Percentiles rank a stretch among this genome's conserved stretches.
These are phyloP conservation scores for Trilocha varians DNA, from an alignment of 2,888 invertebrate genomes.

Conservation along the genomic window DNA sequence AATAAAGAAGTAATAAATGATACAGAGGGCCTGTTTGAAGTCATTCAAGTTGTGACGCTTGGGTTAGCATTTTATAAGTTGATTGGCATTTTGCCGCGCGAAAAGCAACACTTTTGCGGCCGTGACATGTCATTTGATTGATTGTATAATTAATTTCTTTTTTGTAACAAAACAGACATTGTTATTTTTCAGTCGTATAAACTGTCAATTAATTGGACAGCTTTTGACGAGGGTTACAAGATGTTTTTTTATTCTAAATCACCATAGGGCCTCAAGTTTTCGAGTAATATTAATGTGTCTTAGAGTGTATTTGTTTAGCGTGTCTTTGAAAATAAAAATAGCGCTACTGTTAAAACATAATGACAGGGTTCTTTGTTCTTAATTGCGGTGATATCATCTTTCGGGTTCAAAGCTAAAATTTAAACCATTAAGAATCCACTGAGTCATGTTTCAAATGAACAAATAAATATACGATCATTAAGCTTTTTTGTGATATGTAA, in stretches of 20 bases:
- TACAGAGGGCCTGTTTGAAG: not conserved
- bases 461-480: not conserved
- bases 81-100: conserved; percentile 67
- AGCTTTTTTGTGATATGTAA: not conserved
- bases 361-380: not conserved
- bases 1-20: not conserved
- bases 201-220: conserved; percentile 69
- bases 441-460: not conserved
- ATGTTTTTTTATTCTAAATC: conserved; percentile 1
- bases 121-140: conserved; percentile 63
- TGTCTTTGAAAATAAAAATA: not conserved
- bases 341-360: not conserved
- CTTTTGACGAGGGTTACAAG: conserved; percentile 55
- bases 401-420: not conserved
- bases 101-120: conserved; percentile 66
- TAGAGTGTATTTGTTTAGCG: not conserved
- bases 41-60: conserved; percentile 27
- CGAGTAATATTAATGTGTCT: not conserved
- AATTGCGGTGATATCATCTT: not conserved
- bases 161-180: conserved; percentile 47
- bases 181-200: conserved; percentile 48
- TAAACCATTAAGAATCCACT: not conserved
- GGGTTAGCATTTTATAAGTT: conserved; percentile 58
- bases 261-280: too few relatives aligned
- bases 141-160: conserved; percentile 71